Evolutionary conservation across 2,113 vertebrate genomes (phyloP).

Genomic region (Trematocara variabile): DNA sequence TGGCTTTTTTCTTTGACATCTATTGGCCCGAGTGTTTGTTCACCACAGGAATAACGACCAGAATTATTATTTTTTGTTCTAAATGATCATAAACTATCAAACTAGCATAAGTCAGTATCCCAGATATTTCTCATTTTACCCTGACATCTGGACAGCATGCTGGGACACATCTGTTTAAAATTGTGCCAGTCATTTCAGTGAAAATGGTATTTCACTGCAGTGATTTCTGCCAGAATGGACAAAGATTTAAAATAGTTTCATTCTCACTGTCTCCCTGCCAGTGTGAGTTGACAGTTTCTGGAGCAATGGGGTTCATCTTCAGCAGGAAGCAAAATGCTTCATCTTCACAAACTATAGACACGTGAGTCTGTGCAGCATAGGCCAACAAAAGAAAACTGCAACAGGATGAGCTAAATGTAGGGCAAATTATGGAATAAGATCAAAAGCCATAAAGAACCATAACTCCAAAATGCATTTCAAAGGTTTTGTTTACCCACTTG

Average conservation of each 20-base stretch:
- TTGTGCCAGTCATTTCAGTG: constrained; percentile 36
- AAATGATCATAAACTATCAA: background rate
- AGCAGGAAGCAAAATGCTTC: background rate
- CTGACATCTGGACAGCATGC: constrained; percentile 29
- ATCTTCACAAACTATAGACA: background rate
- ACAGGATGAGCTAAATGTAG: background rate
- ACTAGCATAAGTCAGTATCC: background rate
- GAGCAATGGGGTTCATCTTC: background rate
- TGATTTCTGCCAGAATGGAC: constrained; percentile 24
- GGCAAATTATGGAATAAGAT: background rate
- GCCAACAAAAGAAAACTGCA: background rate
- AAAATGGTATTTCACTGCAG: constrained; percentile 10
- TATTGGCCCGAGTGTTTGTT: background rate
- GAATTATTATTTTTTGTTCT: background rate
- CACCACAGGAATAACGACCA: background rate
- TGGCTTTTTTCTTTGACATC: background rate
- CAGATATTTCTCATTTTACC: background rate
- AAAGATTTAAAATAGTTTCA: constrained; percentile 37
- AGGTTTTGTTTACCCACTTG: background rate
- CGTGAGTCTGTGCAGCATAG: background rate
- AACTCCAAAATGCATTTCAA: background rate
- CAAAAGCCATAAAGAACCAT: background rate
- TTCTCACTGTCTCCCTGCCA: constrained; percentile 12
- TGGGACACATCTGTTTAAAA: constrained; percentile 6
- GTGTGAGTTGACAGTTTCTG: constrained; percentile 7